phyloP scores from a whole-genome alignment of 1,140 invertebrate species.

The Coptotermes formosanus region DNA sequence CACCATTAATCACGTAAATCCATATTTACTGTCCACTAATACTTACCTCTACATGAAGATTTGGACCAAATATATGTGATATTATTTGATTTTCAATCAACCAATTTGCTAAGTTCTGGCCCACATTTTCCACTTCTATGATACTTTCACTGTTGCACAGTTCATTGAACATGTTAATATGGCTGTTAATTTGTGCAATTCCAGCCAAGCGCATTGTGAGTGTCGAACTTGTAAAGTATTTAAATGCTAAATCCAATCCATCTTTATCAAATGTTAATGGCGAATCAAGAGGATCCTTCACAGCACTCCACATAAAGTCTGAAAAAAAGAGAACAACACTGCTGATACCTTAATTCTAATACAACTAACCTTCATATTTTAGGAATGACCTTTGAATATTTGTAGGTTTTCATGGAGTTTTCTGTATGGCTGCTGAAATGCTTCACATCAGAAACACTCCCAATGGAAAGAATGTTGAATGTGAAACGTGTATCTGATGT shows the following conservation, averaged over 20 bases:
- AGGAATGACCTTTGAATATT: background rate
- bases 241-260: conserved; percentile 87
- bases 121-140: conserved; percentile 78
- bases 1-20: too few relatives aligned
- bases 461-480: too few relatives aligned
- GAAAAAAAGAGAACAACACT: conserved; percentile 32
- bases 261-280: conserved; percentile 85
- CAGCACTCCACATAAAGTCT: conserved; percentile 92
- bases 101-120: conserved; percentile 83
- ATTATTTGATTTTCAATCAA: conserved; percentile 88
- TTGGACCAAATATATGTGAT: conserved; percentile 92
- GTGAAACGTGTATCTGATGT: too few relatives aligned
- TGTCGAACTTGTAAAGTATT: conserved; percentile 91
- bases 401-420: too few relatives aligned
- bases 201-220: conserved; percentile 88
- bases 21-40: background rate
- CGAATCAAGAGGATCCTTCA: conserved; percentile 87
- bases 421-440: too few relatives aligned
- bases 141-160: conserved; percentile 82
- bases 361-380: background rate
- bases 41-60: conserved; percentile 87
- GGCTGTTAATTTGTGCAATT: conserved; percentile 92
- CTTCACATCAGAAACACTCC: too few relatives aligned
- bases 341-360: background rate
- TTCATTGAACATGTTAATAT: conserved; percentile 88